Base-by-base conservation (phyloP, 2,797 vertebrate genomes). In the Ciconia nigra region DNA sequence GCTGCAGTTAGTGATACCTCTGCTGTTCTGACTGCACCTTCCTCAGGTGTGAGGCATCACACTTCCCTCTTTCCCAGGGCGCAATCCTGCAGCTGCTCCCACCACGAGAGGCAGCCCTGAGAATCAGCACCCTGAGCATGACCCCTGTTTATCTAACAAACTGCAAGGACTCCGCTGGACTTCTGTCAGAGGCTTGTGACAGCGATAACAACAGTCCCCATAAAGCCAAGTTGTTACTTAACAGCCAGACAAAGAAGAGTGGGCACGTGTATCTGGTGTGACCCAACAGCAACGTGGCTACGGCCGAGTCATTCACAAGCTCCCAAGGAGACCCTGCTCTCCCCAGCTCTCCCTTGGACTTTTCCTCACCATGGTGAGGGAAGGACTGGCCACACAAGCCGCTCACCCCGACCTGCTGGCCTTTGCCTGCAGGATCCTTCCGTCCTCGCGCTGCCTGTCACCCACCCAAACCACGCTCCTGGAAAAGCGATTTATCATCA, bases 401-500 rank as follows among this genome's bases (percentile, higher is more conserved):
- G 0, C 58, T 69, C 14, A 7, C 1, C 2, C 31, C 0, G 4
- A 78, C 54, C 47, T 51, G n/a, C 42, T 52, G 76, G 47, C 62
- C 71, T 86, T 74, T 52, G 17, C n/a, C 54, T 29, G 22, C 22
- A 49, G 47, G 33, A 61, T 73, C 63, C 44, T 47, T 77, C 95
- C 12, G 6, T 74, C 39, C 78, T 57, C 3, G 0, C 39, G 2
- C 51, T 33, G 63, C 46, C 76, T n/a, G 42, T 72, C 58, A 78
- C 15, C 28, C 0, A 0, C 65, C 29, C 4, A 0, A 55, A 46
- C 29, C 2, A 2, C 0, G 1, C 26, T 83, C 33, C 70, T 49
- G 57, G 47, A 66, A 54, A 74, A 91, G 57, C 41, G 61, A 71
- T 76, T 91, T 82, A 72, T 46, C 22, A 11, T 69, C 76, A 86